Evolutionary conservation across 1,140 invertebrate genomes (phyloP).

Genomic region (Cheumatopsyche charites): DNA sequence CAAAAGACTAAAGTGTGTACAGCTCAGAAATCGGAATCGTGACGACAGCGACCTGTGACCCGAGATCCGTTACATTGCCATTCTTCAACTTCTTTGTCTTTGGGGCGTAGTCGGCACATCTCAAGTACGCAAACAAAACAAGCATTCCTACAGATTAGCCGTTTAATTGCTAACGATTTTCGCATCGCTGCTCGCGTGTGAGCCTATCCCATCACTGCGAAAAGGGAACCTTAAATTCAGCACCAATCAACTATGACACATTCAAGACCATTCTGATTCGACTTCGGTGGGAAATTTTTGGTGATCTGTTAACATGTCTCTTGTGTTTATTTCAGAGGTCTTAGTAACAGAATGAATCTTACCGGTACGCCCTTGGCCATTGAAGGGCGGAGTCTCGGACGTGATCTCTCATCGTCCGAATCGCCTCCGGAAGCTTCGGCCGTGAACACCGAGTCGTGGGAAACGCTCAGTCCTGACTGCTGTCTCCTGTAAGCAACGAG

Average conservation of each 20-base stretch:
- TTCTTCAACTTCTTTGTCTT: constrained; percentile 25
- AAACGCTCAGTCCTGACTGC: constrained; percentile 68
- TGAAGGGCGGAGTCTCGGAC: constrained; percentile 36
- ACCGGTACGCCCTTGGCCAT: constrained; percentile 34
- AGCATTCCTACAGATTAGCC: too few species aligned
- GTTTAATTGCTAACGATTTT: too few species aligned
- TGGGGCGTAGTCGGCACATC: neutral
- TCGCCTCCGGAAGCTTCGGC: constrained; percentile 64
- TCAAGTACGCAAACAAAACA: constrained; percentile 1
- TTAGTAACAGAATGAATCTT: too few species aligned
- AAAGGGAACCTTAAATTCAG: too few species aligned
- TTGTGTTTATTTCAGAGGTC: too few species aligned
- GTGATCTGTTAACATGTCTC: too few species aligned
- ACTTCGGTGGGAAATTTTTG: too few species aligned
- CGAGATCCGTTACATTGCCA: constrained; percentile 8
- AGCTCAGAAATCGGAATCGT: neutral
- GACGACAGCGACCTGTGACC: constrained; percentile 21
- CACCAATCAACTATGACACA: too few species aligned
- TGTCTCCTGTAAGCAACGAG: constrained; percentile 45
- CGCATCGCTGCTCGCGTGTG: too few species aligned
- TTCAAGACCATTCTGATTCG: too few species aligned
- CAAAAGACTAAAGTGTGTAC: too few species aligned
- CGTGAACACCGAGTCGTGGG: constrained; percentile 79
- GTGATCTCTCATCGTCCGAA: constrained; percentile 53
- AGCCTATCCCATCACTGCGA: too few species aligned